Evolutionary conservation across 64 coral and sea anemone species (phyloP).

Genomic region (Montipora capricornis): DNA sequence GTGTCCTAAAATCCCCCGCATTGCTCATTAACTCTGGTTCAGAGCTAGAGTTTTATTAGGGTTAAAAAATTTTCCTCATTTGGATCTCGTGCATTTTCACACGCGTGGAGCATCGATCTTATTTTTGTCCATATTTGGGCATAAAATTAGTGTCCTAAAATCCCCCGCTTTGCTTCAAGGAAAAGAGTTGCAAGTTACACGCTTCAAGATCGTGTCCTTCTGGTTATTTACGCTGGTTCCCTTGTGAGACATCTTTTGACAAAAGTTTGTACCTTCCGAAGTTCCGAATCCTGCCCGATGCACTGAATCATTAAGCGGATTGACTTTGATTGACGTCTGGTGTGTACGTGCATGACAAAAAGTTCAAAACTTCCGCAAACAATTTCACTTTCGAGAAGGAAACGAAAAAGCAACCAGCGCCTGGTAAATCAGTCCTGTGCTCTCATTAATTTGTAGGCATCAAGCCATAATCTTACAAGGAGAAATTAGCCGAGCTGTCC

Average conservation of each 20-base stretch:
- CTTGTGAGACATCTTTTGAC: not conserved
- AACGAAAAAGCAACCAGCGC: not conserved
- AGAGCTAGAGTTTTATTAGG: too few relatives aligned
- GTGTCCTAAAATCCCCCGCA: too few relatives aligned
- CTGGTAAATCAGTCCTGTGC: not conserved
- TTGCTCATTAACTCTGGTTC: not conserved
- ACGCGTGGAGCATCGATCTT: too few relatives aligned
- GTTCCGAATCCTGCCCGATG: too few relatives aligned
- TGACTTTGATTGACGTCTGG: not conserved
- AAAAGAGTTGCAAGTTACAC: too few relatives aligned
- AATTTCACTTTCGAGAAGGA: not conserved
- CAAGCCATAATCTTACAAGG: not conserved
- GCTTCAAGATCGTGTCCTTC: too few relatives aligned
- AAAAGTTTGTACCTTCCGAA: too few relatives aligned
- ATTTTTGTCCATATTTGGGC: not conserved
- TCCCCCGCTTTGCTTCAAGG: too few relatives aligned
- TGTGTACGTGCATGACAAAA: not conserved
- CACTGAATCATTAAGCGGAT: too few relatives aligned
- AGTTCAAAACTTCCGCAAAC: not conserved
- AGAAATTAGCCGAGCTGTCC: not conserved
- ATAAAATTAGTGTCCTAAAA: too few relatives aligned
- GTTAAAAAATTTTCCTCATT: too few relatives aligned
- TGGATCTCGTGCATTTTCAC: too few relatives aligned
- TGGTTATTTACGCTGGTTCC: not conserved
- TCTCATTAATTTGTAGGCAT: not conserved